Evolutionary conservation across 2,888 invertebrate genomes (phyloP).

Genomic region (Psylliodes chrysocephalus): DNA sequence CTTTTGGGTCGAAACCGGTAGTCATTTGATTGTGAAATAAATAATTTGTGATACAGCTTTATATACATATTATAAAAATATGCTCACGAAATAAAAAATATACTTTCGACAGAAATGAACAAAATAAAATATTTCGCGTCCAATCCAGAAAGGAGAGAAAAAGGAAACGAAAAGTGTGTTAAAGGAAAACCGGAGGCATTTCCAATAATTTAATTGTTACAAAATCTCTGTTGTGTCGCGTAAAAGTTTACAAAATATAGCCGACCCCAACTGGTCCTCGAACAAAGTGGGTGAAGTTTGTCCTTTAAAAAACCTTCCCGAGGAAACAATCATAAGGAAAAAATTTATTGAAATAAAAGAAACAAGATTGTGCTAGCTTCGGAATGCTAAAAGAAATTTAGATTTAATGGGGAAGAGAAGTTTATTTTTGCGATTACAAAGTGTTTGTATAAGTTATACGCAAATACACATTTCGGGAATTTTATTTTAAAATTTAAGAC

Average conservation of each 20-base stretch:
- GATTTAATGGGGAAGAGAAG: neutral
- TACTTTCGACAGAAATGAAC: too few species aligned
- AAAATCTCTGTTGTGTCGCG: neutral
- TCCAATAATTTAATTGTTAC: neutral
- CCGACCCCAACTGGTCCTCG: neutral
- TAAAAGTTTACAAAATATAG: neutral
- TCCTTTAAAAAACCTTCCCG: neutral
- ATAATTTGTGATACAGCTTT: too few species aligned
- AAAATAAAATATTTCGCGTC: too few species aligned
- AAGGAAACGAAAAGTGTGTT: neutral
- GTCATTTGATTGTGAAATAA: too few species aligned
- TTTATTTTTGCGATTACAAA: too few species aligned
- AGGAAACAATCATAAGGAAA: constrained; percentile 2
- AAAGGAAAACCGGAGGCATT: neutral
- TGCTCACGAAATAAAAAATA: too few species aligned
- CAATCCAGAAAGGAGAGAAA: too few species aligned
- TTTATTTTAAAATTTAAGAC: too few species aligned
- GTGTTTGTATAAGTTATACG: too few species aligned
- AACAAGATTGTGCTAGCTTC: neutral
- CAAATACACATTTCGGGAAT: too few species aligned
- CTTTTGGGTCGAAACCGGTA: too few species aligned
- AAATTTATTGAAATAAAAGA: neutral
- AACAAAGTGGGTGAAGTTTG: neutral
- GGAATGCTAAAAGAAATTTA: neutral
- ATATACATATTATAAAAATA: too few species aligned